A percentile compares a stretch with the other conserved stretches of the same genome.
These are phyloP conservation scores for Chymomyza caudatula DNA, from an alignment of 2,888 invertebrate species.

Conservation along the genomic window DNA sequence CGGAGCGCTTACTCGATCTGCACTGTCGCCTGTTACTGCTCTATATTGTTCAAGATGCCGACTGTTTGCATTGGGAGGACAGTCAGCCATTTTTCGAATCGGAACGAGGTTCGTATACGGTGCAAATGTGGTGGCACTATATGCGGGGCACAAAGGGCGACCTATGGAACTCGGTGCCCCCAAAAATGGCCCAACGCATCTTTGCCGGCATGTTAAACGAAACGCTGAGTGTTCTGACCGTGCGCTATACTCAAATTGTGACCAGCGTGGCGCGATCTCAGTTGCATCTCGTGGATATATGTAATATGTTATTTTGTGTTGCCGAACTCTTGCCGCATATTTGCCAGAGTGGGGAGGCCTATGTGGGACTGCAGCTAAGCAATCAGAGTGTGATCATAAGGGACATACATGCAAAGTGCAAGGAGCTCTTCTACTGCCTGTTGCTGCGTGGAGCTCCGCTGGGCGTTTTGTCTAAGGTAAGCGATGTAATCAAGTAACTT, in stretches of 20 bases:
- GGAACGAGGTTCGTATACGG: conserved; percentile 87
- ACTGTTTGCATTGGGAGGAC: conserved; percentile 87
- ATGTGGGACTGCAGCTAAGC: conserved; percentile 80
- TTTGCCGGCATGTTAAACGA: conserved; percentile 92
- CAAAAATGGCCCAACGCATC: conserved; percentile 90
- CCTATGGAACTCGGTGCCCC: conserved; percentile 92
- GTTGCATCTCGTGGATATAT: conserved; percentile 84
- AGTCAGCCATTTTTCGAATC: conserved; percentile 83
- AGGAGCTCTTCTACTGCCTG: conserved; percentile 86
- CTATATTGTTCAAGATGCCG: conserved; percentile 90
- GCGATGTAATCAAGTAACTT: no score
- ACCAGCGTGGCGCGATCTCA: conserved; percentile 81
- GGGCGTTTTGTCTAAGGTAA: conserved; percentile 87
- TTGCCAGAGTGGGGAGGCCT: conserved; percentile 82
- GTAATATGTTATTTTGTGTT: conserved; percentile 87
- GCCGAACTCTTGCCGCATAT: conserved; percentile 85
- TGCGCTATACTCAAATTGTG: conserved; percentile 88
- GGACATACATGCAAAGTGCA: conserved; percentile 90
- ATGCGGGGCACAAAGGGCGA: conserved; percentile 88
- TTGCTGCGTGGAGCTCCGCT: conserved; percentile 86
- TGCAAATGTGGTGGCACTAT: conserved; percentile 94
- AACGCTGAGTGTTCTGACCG: conserved; percentile 87
- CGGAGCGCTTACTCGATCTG: conserved; percentile 88
- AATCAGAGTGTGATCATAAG: conserved; percentile 85
- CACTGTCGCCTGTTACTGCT: conserved; percentile 88